phyloP scores from a whole-genome alignment of 2,797 vertebrate genomes.

The Lithobates pipiens region DNA sequence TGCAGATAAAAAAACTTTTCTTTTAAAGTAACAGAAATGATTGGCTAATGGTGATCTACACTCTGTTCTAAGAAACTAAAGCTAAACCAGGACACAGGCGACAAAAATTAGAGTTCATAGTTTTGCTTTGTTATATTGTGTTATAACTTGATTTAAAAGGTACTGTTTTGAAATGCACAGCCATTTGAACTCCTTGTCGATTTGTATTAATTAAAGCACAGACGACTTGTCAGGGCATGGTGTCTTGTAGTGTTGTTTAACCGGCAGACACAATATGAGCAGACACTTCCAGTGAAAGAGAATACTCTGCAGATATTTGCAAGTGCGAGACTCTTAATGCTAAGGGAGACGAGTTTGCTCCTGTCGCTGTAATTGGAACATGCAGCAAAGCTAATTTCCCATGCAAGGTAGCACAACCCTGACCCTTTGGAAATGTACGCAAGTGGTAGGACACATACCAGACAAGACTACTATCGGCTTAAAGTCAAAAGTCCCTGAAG shows the following conservation, averaged over 20 bases:
- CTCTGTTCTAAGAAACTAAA: not conserved
- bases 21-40: not conserved
- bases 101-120: conserved; percentile 35
- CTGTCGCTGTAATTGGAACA: conserved; percentile 61
- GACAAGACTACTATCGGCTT: conserved; percentile 57
- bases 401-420: conserved; percentile 39
- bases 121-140: conserved; percentile 37
- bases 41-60: not conserved
- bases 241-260: conserved; percentile 34
- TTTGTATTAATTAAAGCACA: conserved; percentile 44
- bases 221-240: conserved; percentile 32
- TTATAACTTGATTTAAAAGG: conserved; percentile 37
- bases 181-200: conserved; percentile 15
- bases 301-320: conserved; percentile 55
- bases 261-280: conserved; percentile 46
- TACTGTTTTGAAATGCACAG: conserved; percentile 11
- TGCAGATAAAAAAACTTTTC: not conserved
- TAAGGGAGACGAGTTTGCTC: conserved; percentile 53
- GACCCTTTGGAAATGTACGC: conserved; percentile 52
- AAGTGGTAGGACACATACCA: conserved; percentile 50
- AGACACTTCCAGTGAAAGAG: conserved; percentile 45
- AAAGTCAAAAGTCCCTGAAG: conserved; percentile 59
- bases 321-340: conserved; percentile 46
- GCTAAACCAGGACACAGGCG: conserved; percentile 44
- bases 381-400: conserved; percentile 34